Evolutionary conservation across 2,888 invertebrate genomes (phyloP).

Genomic region (Seladonia tumulorum): DNA sequence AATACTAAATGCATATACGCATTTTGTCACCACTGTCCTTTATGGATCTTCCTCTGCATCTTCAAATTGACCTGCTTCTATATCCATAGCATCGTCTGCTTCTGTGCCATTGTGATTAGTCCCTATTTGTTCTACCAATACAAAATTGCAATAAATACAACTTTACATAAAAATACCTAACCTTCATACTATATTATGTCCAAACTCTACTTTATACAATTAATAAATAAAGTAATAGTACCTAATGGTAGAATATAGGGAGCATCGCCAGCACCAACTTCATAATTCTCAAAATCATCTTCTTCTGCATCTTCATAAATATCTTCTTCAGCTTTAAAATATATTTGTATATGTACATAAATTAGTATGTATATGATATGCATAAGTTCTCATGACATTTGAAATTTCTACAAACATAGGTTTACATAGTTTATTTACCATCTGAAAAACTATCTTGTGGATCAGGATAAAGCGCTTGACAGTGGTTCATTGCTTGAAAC

Average conservation of each 20-base stretch:
- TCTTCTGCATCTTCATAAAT: slow-evolving; percentile 85
- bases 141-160: slow-evolving; percentile 50
- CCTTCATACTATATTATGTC: slow-evolving; percentile 4
- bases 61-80: slow-evolving; percentile 86
- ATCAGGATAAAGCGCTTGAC: slow-evolving; percentile 93
- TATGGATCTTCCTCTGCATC: slow-evolving; percentile 86
- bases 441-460: slow-evolving; percentile 87
- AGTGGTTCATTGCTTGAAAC: slow-evolving; percentile 91
- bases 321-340: slow-evolving; percentile 83
- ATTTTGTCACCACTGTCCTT: slow-evolving; percentile 63
- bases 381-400: slow-evolving; percentile 5
- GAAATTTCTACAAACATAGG: background rate
- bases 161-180: background rate
- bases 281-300: slow-evolving; percentile 83
- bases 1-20: slow-evolving; percentile 80
- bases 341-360: slow-evolving; percentile 6
- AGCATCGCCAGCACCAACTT: slow-evolving; percentile 84
- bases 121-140: slow-evolving; percentile 81
- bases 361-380: too few species aligned
- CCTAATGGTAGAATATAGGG: slow-evolving; percentile 80
- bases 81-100: slow-evolving; percentile 84
- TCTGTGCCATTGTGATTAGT: slow-evolving; percentile 82
- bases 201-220: background rate
- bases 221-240: slow-evolving; percentile 61
- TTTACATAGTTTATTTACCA: slow-evolving; percentile 73